Conservation (phyloP, 1,140 invertebrate genomes). For the Conopomorpha cramerella region DNA sequence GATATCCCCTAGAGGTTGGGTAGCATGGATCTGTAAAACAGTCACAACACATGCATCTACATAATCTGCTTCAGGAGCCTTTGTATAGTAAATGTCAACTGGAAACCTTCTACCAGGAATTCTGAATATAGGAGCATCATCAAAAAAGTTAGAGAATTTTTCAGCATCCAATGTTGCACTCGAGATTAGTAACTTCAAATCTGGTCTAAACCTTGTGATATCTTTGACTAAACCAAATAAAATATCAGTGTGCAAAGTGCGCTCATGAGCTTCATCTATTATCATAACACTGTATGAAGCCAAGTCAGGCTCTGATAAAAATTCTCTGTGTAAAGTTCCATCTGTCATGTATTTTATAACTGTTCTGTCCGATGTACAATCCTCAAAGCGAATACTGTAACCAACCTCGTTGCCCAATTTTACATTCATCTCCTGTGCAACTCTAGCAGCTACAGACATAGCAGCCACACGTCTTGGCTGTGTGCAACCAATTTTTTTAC, state of each 20-base stretch:
- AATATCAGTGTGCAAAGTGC: slow-evolving; percentile 97
- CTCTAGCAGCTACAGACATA: slow-evolving; percentile 98
- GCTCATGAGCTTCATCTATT: slow-evolving; percentile 98
- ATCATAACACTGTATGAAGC: slow-evolving; percentile 97
- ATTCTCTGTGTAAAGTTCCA: slow-evolving; percentile 96
- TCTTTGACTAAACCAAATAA: slow-evolving; percentile 98
- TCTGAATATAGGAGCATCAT: slow-evolving; percentile 96
- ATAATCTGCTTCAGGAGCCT: slow-evolving; percentile 98
- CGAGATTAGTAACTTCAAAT: slow-evolving; percentile 96
- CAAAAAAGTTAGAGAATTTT: slow-evolving; percentile 98
- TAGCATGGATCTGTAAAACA: slow-evolving; percentile 96
- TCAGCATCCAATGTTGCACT: slow-evolving; percentile 97
- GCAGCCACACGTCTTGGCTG: slow-evolving; percentile 97
- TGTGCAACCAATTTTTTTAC: slow-evolving; percentile 91
- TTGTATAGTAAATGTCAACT: slow-evolving; percentile 99
- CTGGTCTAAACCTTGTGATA: slow-evolving; percentile 91
- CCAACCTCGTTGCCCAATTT: slow-evolving; percentile 98
- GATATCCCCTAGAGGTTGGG: slow-evolving; percentile 93
- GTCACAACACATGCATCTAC: slow-evolving; percentile 97
- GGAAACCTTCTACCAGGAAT: slow-evolving; percentile 89
- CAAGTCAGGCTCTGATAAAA: slow-evolving; percentile 95
- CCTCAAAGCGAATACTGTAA: slow-evolving; percentile 98
- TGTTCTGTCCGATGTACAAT: slow-evolving; percentile 96
- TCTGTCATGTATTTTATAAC: slow-evolving; percentile 99
- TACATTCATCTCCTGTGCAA: slow-evolving; percentile 99